Evolutionary conservation across 1,140 invertebrate species (phyloP).

Genomic region (Listronotus bonariensis): DNA sequence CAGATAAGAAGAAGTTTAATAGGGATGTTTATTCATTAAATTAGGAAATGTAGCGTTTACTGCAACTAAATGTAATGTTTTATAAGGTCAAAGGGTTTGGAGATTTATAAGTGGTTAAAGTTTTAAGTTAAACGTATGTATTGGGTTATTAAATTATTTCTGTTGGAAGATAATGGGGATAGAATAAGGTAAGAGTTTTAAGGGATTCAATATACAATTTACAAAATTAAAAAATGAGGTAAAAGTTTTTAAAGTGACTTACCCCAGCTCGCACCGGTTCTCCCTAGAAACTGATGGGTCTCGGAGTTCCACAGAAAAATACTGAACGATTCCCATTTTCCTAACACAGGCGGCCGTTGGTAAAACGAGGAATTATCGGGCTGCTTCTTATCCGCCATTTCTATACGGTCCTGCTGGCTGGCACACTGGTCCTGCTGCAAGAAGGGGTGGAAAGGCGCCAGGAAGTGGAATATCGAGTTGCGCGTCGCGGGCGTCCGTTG

Average conservation of each 20-base stretch:
- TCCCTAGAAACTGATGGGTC: slow-evolving; percentile 83
- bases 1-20: background rate
- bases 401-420: slow-evolving; percentile 20
- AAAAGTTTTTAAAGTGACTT: slow-evolving; percentile 63
- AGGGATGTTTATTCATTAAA: background rate
- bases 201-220: no score
- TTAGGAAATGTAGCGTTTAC: background rate
- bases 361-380: slow-evolving; percentile 71
- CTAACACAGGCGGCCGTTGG: slow-evolving; percentile 75
- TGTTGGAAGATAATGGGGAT: no score
- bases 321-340: slow-evolving; percentile 83
- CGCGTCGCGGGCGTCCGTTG: slow-evolving; percentile 2
- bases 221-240: slow-evolving; percentile 16
- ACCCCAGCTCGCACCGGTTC: slow-evolving; percentile 90
- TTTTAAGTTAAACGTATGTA: no score
- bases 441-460: slow-evolving; percentile 28
- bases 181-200: background rate
- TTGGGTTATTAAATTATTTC: no score
- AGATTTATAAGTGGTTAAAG: no score
- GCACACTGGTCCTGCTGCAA: slow-evolving; percentile 29
- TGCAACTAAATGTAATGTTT: no score
- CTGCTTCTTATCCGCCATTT: slow-evolving; percentile 79
- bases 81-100: no score
- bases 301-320: slow-evolving; percentile 87
- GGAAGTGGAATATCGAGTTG: slow-evolving; percentile 21